These are phyloP conservation scores for Gobionotothen gibberifrons DNA, from an alignment of 2,797 vertebrate genomes.

Conservation along the genomic window DNA sequence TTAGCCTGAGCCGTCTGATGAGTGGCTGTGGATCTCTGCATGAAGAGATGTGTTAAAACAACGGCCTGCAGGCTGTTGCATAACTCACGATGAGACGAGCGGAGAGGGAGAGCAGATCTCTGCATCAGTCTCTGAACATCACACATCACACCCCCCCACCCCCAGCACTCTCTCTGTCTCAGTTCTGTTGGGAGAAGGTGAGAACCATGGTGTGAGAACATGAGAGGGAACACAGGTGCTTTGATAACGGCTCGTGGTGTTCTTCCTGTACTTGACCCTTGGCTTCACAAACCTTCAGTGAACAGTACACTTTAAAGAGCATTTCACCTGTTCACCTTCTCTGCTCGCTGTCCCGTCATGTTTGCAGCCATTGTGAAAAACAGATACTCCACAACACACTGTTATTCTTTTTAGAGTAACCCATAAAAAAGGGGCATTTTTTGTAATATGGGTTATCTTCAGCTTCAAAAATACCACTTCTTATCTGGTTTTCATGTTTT, in stretches of 20 bases:
- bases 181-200: not conserved
- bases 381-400: not conserved
- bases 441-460: no score
- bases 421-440: not conserved
- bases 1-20: conserved; percentile 8
- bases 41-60: conserved; percentile 60
- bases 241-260: conserved; percentile 4
- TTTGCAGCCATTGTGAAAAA: not conserved
- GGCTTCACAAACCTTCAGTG: not conserved
- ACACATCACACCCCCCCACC: conserved; percentile 25
- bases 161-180: not conserved
- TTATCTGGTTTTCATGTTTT: no score
- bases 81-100: conserved; percentile 51
- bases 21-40: conserved; percentile 15
- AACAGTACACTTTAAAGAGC: not conserved
- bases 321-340: not conserved
- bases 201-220: not conserved
- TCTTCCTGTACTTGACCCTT: conserved; percentile 17
- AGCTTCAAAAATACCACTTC: no score
- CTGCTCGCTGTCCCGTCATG: not conserved
- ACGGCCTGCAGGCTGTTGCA: conserved; percentile 60
- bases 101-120: conserved; percentile 47
- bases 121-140: conserved; percentile 50
- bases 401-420: not conserved
- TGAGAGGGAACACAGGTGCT: conserved; percentile 13